A percentile compares a stretch with the other conserved stretches of the same genome.
Conservation (phyloP, 2,888 invertebrate genomes). For the Lepas anatifera region DNA sequence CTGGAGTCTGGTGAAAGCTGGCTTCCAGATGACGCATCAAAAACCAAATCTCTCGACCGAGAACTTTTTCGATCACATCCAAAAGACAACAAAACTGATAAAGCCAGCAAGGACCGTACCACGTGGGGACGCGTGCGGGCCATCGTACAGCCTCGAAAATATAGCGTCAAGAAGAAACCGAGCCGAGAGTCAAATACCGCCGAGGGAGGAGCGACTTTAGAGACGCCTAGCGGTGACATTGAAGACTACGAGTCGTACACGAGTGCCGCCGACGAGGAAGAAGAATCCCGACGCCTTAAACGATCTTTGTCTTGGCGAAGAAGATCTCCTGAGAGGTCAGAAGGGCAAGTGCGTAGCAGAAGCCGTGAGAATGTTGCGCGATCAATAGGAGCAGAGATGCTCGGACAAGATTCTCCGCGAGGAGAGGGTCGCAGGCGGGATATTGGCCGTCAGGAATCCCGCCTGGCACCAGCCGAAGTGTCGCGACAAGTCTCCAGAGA, state of each 20-base stretch:
- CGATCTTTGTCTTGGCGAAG: constrained; percentile 37
- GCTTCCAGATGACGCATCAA: neutral
- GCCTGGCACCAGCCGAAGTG: neutral
- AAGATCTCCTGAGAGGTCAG: neutral
- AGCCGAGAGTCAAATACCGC: constrained; percentile 29
- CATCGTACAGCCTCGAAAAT: constrained; percentile 56
- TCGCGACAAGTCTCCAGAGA: neutral
- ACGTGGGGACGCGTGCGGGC: constrained; percentile 67
- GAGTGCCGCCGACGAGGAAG: constrained; percentile 12
- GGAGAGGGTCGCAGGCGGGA: neutral
- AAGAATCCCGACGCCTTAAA: constrained; percentile 29
- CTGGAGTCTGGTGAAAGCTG: neutral
- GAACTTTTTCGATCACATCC: constrained; percentile 16
- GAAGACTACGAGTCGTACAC: constrained; percentile 1
- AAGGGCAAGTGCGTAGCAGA: neutral
- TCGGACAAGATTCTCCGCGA: no score
- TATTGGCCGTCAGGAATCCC: neutral
- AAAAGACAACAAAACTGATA: constrained; percentile 26
- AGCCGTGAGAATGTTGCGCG: no score
- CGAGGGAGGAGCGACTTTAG: neutral
- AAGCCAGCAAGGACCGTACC: constrained; percentile 48
- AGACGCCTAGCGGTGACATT: neutral
- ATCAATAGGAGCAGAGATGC: no score
- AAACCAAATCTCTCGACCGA: neutral
- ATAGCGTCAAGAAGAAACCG: constrained; percentile 49